Evolutionary conservation across 2,888 invertebrate genomes (phyloP).

Genomic region (Ormia ochracea): DNA sequence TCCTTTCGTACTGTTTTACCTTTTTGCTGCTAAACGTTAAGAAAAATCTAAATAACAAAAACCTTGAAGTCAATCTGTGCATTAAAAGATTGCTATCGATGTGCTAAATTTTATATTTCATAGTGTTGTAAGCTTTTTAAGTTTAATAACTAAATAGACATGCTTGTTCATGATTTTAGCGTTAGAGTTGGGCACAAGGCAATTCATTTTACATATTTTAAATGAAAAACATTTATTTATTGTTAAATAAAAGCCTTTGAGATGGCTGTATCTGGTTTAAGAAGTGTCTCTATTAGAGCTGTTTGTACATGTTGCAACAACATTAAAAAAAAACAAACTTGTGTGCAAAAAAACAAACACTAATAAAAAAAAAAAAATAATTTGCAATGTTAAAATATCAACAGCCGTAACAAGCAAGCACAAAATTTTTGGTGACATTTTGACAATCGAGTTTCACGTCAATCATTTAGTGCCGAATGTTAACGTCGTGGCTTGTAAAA

Average conservation of each 20-base stretch:
- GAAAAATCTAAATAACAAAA: constrained; percentile 48
- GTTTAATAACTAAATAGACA: constrained; percentile 39
- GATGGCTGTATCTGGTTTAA: not conserved
- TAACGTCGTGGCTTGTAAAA: constrained; percentile 21
- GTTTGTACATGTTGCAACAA: constrained; percentile 32
- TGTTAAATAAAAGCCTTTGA: constrained; percentile 13
- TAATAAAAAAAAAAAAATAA: constrained; percentile 10
- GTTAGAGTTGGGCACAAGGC: constrained; percentile 42
- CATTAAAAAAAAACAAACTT: too few relatives aligned
- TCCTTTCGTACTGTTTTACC: constrained; percentile 18
- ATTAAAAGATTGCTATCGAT: constrained; percentile 57
- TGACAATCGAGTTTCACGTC: constrained; percentile 60
- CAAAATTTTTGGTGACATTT: constrained; percentile 62
- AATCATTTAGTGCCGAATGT: constrained; percentile 48
- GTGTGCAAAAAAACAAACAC: too few relatives aligned
- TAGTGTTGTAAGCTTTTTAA: not conserved
- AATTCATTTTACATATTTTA: not conserved
- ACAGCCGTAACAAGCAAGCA: constrained; percentile 48
- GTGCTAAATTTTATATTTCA: constrained; percentile 56
- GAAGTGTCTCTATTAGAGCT: constrained; percentile 47
- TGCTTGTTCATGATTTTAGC: constrained; percentile 51
- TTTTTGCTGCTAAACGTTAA: constrained; percentile 50
- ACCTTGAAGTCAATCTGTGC: constrained; percentile 62
- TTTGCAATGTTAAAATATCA: constrained; percentile 51
- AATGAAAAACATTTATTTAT: not conserved